Evolutionary conservation across 1,140 invertebrate species (phyloP), one percentile per base, ranked within the genome.

Genomic region (Agrypnia vestita): DNA sequence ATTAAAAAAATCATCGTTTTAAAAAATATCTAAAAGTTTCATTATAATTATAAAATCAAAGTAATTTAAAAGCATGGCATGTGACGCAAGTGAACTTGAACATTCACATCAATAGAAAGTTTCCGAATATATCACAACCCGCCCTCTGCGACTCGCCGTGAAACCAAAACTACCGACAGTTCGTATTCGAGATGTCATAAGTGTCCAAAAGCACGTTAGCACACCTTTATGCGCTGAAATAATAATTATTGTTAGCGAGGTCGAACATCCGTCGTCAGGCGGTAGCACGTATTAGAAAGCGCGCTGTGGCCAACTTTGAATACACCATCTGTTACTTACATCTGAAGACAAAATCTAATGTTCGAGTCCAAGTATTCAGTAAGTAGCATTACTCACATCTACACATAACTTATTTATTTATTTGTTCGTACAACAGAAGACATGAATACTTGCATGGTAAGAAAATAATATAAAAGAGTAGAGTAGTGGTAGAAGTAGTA

Each of bases 261-360:
- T 1, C 25, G 25, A 35, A 35, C 25, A 35, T 35, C 25, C 21
- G 47, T 11, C 51, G 19, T n/a, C 53, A 10, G 71, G 47, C 53
- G 13, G 13, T 47, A n/a, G 25, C 71, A 73, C 71, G 53, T 75
- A 56, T 10, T 61, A n/a, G 73, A 25, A 73, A 44, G 21, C 73
- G 47, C 59, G 73, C 46, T 59, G 64, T 77, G 76, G 61, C 76
- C 61, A 77, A 77, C 43, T 76, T 76, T 35, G 21, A 13, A 46
- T 64, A 35, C 43, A 77, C 76, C 64, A 77, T 77, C 76, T 77
- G 61, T 35, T 55, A 44, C 21, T n/a, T 21, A 49, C 76, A 49
- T 51, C 67, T 77, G n/a, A 46, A 53, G 12, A 44, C 1, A 35
- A 19, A 64, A 64, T 64, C 35, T 64, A 77, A 19, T 69, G 25